Evolutionary conservation across 2,888 invertebrate species (phyloP).

Genomic region (Chrysolina americana): DNA sequence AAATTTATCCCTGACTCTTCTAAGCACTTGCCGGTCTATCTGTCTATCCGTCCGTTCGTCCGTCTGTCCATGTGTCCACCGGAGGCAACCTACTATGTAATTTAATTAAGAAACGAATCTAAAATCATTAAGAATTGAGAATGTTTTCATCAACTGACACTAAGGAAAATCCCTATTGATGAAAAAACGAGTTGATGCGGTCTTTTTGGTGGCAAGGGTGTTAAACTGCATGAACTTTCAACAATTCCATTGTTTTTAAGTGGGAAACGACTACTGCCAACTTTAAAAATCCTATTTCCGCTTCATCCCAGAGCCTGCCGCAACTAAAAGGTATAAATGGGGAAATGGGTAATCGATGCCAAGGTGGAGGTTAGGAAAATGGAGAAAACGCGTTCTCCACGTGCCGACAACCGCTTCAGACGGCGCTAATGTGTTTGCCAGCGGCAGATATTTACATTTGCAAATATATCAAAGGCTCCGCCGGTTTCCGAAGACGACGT

Average conservation of each 20-base stretch:
- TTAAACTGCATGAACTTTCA: not conserved
- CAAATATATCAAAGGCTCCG: conserved; percentile 31
- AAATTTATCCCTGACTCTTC: too few relatives aligned
- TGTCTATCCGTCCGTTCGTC: too few relatives aligned
- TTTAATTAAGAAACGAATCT: too few relatives aligned
- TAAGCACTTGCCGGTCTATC: too few relatives aligned
- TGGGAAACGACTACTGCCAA: conserved; percentile 10
- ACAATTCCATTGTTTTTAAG: conserved; percentile 3
- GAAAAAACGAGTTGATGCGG: too few relatives aligned
- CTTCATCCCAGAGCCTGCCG: conserved; percentile 8
- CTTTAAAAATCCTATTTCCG: conserved; percentile 21
- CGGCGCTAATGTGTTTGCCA: conserved; percentile 37
- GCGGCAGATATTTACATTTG: conserved; percentile 30
- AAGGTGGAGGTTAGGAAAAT: conserved; percentile 29
- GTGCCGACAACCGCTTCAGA: conserved; percentile 27
- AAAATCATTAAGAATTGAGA: too few relatives aligned
- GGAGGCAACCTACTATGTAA: too few relatives aligned
- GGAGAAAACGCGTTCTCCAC: conserved; percentile 26
- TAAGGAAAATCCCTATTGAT: too few relatives aligned
- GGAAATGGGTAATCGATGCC: conserved; percentile 38
- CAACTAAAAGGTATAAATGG: conserved; percentile 22
- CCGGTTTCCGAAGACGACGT: conserved; percentile 12
- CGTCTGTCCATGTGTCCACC: too few relatives aligned
- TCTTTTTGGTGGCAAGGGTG: too few relatives aligned
- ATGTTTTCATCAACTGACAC: too few relatives aligned